phyloP scores from a whole-genome alignment of 2,888 invertebrate genomes.

The Carcina quercana region DNA sequence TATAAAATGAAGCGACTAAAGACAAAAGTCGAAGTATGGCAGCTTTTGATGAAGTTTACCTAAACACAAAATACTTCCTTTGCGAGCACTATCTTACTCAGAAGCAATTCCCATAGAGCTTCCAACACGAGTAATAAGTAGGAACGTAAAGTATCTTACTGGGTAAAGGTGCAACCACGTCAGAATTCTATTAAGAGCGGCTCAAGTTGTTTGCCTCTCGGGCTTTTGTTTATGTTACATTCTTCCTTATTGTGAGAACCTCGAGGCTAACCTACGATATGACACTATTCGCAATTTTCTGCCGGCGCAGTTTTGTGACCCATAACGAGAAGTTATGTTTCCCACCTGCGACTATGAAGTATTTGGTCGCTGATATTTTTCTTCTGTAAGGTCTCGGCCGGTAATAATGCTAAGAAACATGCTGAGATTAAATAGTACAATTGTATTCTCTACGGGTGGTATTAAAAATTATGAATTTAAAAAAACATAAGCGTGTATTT shows the following conservation, averaged over 20 bases:
- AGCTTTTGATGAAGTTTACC: too few species aligned
- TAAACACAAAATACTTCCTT: too few species aligned
- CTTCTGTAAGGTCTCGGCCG: not conserved
- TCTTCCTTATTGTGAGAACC: slow-evolving; percentile 44
- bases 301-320: slow-evolving; percentile 28
- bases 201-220: slow-evolving; percentile 48
- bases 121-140: slow-evolving; percentile 19
- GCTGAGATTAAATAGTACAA: not conserved
- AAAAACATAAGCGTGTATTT: too few species aligned
- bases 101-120: too few species aligned
- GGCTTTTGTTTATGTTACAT: slow-evolving; percentile 51
- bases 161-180: slow-evolving; percentile 39
- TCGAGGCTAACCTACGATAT: slow-evolving; percentile 18
- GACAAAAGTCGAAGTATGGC: too few species aligned
- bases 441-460: not conserved
- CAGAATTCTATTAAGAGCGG: slow-evolving; percentile 58
- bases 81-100: too few species aligned
- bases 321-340: slow-evolving; percentile 39
- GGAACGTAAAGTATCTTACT: slow-evolving; percentile 42
- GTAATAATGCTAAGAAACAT: not conserved
- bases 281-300: slow-evolving; percentile 48
- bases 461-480: too few species aligned
- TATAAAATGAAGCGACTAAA: too few species aligned
- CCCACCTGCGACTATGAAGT: slow-evolving; percentile 49
- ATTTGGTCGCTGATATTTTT: slow-evolving; percentile 19